Evolutionary conservation across 2,797 vertebrate species (phyloP), one percentile per base, ranked within the genome.

Genomic region (Acridotheres tristis): DNA sequence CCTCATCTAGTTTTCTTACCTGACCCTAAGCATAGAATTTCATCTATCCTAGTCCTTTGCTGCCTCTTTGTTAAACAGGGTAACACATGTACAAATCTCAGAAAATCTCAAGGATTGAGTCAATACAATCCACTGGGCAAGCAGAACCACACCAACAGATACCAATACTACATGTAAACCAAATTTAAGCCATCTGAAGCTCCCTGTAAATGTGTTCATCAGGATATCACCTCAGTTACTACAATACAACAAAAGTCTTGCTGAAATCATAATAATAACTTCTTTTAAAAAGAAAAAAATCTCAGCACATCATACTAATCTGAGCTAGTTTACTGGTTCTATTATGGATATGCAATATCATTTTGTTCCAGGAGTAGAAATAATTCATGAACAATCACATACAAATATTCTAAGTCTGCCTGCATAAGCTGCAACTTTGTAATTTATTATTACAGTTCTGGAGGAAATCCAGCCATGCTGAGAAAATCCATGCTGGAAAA

Each of bases 401-500:
- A 66, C 5, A 88, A 91, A 80, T 67, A 85, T 32, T 77, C n/a
- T 22, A 80, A 83, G 7, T 63, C 53, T 85, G 42, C 13, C 53
- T 45, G 29, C 9, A 90, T 80, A 90, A 88, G 17, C 42, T 30
- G 22, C 12, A 81, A 54, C 29, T 47, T 71, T 42, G 7, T 53
- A 62, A 90, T 27, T 38, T 71, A 17, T 63, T 88, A 42, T n/a
- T 67, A 69, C 19, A 66, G 59, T 63, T 62, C 65, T 88, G 54
- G n/a, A 86, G 47, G 66, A 67, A 83, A 90, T 71, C 45, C 53
- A 91, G 34, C 7, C 42, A 61, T 55, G 36, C 53, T 82, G 36
- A 73, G 55, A 87, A 90, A 96, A 78, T 50, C 32, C 63, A 16
- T 74, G 22, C 40, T 91, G 45, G 48, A 78, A 85, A 94, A 90